Conservation (phyloP, 2,113 vertebrate genomes). For the Canis aureus region DNA sequence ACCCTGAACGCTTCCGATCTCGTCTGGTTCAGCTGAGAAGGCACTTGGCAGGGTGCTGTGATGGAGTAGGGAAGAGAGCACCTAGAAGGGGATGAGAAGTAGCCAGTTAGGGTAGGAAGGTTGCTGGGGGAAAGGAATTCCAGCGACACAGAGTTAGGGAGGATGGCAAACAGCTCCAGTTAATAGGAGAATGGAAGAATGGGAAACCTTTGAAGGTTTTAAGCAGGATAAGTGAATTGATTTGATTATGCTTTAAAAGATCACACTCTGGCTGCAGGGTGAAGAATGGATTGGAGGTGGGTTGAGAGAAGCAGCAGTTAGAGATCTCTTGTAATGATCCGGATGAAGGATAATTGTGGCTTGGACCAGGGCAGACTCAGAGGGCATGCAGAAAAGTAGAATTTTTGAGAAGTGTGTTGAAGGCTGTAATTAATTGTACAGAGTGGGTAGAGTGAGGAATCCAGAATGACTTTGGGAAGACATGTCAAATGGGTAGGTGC, state of each 20-base stretch:
- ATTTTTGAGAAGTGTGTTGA: not conserved
- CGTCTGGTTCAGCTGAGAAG: not conserved
- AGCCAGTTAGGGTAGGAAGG: not conserved
- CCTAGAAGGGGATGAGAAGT: not conserved
- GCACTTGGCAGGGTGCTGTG: not conserved
- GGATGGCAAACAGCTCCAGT: not conserved
- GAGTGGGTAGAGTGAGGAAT: not conserved
- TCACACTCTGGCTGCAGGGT: not conserved
- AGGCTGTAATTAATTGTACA: not conserved
- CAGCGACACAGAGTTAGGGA: not conserved
- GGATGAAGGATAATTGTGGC: not conserved
- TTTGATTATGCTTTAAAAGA: not conserved
- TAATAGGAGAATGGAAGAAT: not conserved
- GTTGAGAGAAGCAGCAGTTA: not conserved
- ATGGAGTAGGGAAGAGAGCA: not conserved
- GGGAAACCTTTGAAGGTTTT: not conserved
- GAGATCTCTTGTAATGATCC: not conserved
- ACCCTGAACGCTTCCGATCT: too few relatives aligned
- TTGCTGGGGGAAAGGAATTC: not conserved
- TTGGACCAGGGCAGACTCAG: not conserved
- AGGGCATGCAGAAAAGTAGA: not conserved
- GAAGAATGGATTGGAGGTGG: not conserved
- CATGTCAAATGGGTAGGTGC: not conserved
- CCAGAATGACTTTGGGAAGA: not conserved
- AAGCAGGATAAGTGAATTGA: not conserved